Evolutionary conservation across 2,797 vertebrate species (phyloP).

Genomic region (Botia kubotai): DNA sequence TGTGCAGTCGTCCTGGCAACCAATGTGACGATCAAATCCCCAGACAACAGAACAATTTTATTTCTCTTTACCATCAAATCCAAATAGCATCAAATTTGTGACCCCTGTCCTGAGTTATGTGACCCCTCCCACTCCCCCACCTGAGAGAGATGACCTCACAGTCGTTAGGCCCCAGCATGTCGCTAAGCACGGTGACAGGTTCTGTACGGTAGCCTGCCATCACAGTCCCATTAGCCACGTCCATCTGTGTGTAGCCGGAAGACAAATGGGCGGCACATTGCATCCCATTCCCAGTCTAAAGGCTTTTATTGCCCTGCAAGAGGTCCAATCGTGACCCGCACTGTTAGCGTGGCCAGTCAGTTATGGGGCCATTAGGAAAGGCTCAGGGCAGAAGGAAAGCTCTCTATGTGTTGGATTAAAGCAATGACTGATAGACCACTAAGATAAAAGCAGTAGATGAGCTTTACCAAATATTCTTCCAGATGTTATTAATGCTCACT

Average conservation of each 20-base stretch:
- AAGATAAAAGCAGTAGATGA: background rate
- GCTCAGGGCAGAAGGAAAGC: constrained; percentile 10
- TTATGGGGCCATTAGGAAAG: constrained; percentile 45
- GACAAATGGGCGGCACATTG: constrained; percentile 14
- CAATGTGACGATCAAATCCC: background rate
- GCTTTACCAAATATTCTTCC: background rate
- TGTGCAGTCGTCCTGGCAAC: constrained; percentile 30
- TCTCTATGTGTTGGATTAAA: background rate
- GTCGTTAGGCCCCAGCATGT: background rate
- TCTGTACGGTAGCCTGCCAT: constrained; percentile 31
- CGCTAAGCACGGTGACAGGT: constrained; percentile 25
- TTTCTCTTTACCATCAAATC: constrained; percentile 5
- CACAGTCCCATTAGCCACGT: constrained; percentile 35
- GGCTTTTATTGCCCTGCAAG: constrained; percentile 30
- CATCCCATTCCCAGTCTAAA: constrained; percentile 24
- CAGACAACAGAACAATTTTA: background rate
- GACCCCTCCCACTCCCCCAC: constrained; percentile 11
- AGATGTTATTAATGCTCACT: background rate
- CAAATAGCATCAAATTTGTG: constrained; percentile 27
- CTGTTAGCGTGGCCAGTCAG: constrained; percentile 37
- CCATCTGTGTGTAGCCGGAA: constrained; percentile 32
- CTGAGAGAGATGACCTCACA: constrained; percentile 6
- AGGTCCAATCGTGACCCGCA: constrained; percentile 26
- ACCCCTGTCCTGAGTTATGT: background rate
- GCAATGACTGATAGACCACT: background rate